A percentile compares a stretch with the other conserved stretches of the same genome.
phyloP scores from a whole-genome alignment of 2,113 vertebrate genomes.

The Gnathonemus echidnorhynchus region DNA sequence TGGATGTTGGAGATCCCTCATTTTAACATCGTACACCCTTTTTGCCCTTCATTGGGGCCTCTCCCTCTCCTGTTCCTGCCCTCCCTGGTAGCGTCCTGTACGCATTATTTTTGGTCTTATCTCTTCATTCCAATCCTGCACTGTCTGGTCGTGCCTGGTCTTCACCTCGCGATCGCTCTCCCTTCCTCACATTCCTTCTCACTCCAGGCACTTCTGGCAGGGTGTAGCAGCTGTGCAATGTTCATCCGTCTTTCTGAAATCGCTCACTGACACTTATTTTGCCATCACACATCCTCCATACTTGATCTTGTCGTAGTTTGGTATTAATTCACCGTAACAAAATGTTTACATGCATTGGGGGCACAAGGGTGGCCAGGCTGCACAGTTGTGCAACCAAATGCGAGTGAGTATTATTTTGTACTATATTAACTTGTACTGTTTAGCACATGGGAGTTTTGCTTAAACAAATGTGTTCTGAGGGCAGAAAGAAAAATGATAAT shows the following conservation, averaged over 20 bases:
- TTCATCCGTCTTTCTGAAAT: not conserved
- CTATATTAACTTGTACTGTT: not conserved
- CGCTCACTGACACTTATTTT: not conserved
- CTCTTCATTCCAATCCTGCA: not conserved
- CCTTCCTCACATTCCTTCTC: not conserved
- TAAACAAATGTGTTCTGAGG: not conserved
- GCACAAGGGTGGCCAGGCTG: not conserved
- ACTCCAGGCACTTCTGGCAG: not conserved
- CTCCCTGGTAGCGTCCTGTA: not conserved
- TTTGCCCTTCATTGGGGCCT: not conserved
- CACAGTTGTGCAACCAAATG: not conserved
- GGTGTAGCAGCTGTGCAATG: not conserved
- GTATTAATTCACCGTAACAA: not conserved
- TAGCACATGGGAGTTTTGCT: not conserved
- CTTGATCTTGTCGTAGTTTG: not conserved
- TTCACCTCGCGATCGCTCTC: not conserved
- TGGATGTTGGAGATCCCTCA: not conserved
- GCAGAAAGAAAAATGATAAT: not conserved
- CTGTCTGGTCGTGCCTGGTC: not conserved
- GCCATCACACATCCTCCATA: not conserved
- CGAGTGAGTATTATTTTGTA: not conserved
- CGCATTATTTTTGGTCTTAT: not conserved
- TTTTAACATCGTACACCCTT: not conserved
- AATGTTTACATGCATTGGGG: slow-evolving; percentile 1
- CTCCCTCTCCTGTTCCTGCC: not conserved